These are phyloP conservation scores for Glossophaga mutica DNA, from an alignment of 2,797 vertebrate species.

Conservation along the genomic window DNA sequence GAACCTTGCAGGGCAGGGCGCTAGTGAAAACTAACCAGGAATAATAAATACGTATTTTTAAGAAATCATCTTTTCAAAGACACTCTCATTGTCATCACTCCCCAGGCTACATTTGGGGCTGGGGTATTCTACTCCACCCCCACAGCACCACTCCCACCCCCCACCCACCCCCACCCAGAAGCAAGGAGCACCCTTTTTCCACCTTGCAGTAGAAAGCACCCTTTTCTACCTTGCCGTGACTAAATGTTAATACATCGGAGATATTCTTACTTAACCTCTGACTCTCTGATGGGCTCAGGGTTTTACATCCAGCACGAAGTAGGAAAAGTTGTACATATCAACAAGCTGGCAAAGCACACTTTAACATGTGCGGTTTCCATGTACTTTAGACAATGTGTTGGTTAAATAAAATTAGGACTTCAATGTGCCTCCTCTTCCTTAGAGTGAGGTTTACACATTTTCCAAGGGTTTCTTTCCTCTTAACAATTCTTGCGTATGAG, in stretches of 20 bases:
- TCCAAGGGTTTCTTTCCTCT: background rate
- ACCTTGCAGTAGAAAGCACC: too few relatives aligned
- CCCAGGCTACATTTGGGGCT: background rate
- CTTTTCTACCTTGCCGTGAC: background rate
- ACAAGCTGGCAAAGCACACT: slow-evolving; percentile 33
- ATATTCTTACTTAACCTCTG: slow-evolving; percentile 32
- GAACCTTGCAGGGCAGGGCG: background rate
- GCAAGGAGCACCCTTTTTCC: too few relatives aligned
- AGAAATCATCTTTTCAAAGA: background rate
- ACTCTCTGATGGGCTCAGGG: background rate
- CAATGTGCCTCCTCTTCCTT: background rate
- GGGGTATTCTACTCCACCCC: background rate
- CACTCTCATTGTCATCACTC: background rate
- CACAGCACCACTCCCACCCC: too few relatives aligned
- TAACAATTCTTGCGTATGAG: background rate
- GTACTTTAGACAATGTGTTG: slow-evolving; percentile 19
- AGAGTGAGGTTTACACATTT: background rate
- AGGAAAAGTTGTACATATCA: slow-evolving; percentile 25
- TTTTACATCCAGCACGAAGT: slow-evolving; percentile 32
- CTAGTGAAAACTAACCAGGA: background rate
- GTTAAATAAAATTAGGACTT: slow-evolving; percentile 21
- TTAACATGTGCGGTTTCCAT: background rate
- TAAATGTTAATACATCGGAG: background rate
- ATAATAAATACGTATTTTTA: slow-evolving; percentile 23
- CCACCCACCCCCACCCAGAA: background rate